Conservation (phyloP, 2,113 vertebrate genomes). For the Toxotes jaculatrix region DNA sequence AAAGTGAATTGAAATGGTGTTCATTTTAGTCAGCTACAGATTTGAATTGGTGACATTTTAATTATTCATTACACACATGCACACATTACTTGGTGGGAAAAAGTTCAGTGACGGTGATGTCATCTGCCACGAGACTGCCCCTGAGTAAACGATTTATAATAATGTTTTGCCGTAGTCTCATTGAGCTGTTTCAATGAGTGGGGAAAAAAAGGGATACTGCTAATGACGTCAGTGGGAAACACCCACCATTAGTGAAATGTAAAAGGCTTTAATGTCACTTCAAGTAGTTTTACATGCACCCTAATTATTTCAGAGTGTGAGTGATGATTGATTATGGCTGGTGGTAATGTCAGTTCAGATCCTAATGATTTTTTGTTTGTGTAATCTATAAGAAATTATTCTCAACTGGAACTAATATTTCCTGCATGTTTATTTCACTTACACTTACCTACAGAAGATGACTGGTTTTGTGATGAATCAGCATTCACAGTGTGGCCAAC, state of each 20-base stretch:
- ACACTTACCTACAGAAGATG: slow-evolving; percentile 80
- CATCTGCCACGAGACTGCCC: slow-evolving; percentile 18
- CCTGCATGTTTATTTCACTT: slow-evolving; percentile 12
- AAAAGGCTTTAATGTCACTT: slow-evolving; percentile 34
- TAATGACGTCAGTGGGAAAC: slow-evolving; percentile 43
- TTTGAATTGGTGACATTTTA: slow-evolving; percentile 66
- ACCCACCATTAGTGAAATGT: slow-evolving; percentile 41
- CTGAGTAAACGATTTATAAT: slow-evolving; percentile 53
- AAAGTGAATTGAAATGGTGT: slow-evolving; percentile 22
- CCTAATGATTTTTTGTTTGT: slow-evolving; percentile 19
- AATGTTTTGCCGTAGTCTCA: slow-evolving; percentile 24
- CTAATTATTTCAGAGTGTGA: slow-evolving; percentile 40
- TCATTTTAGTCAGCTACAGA: slow-evolving; percentile 10
- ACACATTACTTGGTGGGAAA: slow-evolving; percentile 44
- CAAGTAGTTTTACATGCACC: slow-evolving; percentile 16
- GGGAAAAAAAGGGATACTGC: slow-evolving; percentile 23
- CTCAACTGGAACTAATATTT: not conserved
- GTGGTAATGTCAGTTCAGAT: not conserved
- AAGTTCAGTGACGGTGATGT: slow-evolving; percentile 43
- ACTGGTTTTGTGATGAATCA: slow-evolving; percentile 86
- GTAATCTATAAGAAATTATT: slow-evolving; percentile 54
- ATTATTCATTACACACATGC: no score
- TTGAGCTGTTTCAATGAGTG: slow-evolving; percentile 27
- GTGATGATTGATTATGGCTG: not conserved
- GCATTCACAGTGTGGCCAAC: slow-evolving; percentile 86